phyloP scores from a whole-genome alignment of 2,888 invertebrate species.

The Melipona bicolor region DNA sequence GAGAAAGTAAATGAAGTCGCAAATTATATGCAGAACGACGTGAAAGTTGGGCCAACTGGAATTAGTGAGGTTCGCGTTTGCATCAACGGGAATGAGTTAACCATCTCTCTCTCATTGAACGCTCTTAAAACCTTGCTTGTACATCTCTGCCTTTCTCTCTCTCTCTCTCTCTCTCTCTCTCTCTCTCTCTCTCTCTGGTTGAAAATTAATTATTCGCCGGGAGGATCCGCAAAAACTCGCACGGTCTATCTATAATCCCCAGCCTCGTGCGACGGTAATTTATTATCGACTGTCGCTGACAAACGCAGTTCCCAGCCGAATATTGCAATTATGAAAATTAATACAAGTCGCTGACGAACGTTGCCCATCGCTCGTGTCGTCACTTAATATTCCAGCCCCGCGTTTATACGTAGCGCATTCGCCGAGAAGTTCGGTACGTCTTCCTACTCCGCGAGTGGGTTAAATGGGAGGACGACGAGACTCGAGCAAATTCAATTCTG shows the following conservation, averaged over 20 bases:
- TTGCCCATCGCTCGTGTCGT: neutral
- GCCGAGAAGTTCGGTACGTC: neutral
- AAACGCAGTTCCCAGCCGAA: slow-evolving; percentile 10
- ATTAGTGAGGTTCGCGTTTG: slow-evolving; percentile 34
- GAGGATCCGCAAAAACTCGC: slow-evolving; percentile 37
- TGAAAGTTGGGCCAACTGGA: slow-evolving; percentile 45
- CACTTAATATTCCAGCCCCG: neutral
- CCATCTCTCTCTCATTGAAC: neutral
- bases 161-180: neutral
- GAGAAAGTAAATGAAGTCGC: slow-evolving; percentile 50
- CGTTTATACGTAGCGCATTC: neutral
- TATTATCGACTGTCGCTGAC: slow-evolving; percentile 32
- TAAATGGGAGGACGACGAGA: neutral
- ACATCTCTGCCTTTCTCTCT: neutral
- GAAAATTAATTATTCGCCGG: slow-evolving; percentile 54
- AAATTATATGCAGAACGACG: slow-evolving; percentile 51
- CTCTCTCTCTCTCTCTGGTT: too few species aligned
- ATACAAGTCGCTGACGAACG: slow-evolving; percentile 24
- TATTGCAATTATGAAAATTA: slow-evolving; percentile 58
- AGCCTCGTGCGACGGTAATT: slow-evolving; percentile 39
- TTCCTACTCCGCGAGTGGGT: neutral
- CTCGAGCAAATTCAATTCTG: slow-evolving; percentile 13
- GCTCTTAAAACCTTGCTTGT: neutral
- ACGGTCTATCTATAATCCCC: slow-evolving; percentile 39
- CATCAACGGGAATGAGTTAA: slow-evolving; percentile 7